phyloP scores from a whole-genome alignment of 2,797 vertebrate species.

The Rhynchotus rufescens region DNA sequence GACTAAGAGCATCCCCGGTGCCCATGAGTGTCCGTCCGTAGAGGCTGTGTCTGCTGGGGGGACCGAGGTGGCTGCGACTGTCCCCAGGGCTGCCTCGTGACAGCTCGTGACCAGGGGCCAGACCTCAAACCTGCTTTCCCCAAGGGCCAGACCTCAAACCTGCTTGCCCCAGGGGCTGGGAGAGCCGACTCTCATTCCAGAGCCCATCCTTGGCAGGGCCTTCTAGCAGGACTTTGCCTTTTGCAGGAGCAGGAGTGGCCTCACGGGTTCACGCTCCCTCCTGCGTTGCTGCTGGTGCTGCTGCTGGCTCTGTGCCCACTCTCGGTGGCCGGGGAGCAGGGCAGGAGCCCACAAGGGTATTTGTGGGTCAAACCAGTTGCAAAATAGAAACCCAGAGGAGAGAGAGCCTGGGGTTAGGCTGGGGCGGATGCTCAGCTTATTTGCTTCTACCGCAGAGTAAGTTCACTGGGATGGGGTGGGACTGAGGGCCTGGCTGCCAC shows the following conservation, averaged over 20 bases:
- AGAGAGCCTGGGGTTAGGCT: background rate
- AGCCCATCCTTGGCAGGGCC: background rate
- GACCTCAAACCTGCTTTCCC: background rate
- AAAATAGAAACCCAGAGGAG: background rate
- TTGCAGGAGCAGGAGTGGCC: background rate
- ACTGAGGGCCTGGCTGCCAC: background rate
- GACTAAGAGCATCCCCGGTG: background rate
- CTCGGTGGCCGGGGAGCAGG: background rate
- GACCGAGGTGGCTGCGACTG: background rate
- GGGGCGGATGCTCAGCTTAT: accelerated
- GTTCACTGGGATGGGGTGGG: background rate
- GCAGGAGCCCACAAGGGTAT: background rate
- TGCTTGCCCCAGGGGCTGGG: background rate
- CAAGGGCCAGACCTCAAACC: background rate
- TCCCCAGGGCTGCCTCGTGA: background rate
- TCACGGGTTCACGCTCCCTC: too few relatives aligned
- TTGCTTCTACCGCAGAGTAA: background rate
- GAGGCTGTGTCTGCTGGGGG: background rate
- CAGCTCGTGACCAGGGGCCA: background rate
- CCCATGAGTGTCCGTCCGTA: background rate
- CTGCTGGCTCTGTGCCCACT: background rate
- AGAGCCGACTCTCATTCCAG: accelerated
- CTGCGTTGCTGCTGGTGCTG: background rate
- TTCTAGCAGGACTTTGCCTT: background rate
- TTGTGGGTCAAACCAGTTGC: background rate